Evolutionary conservation across 2,888 invertebrate species (phyloP), one percentile per base, ranked within the genome.

Genomic region (Tipula lateralis): DNA sequence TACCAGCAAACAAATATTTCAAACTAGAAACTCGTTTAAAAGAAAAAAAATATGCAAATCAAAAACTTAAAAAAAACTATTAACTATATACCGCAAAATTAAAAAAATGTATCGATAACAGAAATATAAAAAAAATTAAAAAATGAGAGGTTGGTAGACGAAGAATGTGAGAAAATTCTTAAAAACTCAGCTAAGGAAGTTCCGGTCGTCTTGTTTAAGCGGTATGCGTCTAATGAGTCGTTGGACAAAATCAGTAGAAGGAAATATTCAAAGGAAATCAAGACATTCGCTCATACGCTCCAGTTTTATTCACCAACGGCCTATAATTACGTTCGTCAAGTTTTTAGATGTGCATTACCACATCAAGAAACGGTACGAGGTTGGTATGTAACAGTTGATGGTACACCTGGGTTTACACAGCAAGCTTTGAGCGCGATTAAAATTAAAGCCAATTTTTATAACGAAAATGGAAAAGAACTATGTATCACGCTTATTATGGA

Each of bases 281-380:
- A 87, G 83, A 84, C 84, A 50, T 88, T 88, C 86, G 88, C 88
- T 0, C 84, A 87, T 29, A 88, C 88, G 4, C 85, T 88, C 2
- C 87, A 88, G 84, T 89, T 87, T 85, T 88, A 88, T 84, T 88
- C 88, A 0, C 87, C 87, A n/a, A 87, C 87, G 85, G 89, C 87
- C 0, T 88, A 89, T 85, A 84, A 87, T 13, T 89, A 88, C 86
- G 87, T 89, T 1, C 84, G 89, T 85, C 85, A 88, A 86, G 86
- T 86, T 81, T 89, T 88, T 86, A 85, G 87, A 13, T 87, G 87
- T 5, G 85, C 85, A 84, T 85, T 88, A 19, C 89, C 89, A 29
- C 87, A 88, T 85, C 84, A 85, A 5, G 86, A 86, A 19, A 88
- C 88, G 1, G 86, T 89, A 7, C 85, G 87, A 44, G 88, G 87